Evolutionary conservation across 2,888 invertebrate species (phyloP), one percentile per base, ranked within the genome.

Genomic region (Polylopha cassiicola): DNA sequence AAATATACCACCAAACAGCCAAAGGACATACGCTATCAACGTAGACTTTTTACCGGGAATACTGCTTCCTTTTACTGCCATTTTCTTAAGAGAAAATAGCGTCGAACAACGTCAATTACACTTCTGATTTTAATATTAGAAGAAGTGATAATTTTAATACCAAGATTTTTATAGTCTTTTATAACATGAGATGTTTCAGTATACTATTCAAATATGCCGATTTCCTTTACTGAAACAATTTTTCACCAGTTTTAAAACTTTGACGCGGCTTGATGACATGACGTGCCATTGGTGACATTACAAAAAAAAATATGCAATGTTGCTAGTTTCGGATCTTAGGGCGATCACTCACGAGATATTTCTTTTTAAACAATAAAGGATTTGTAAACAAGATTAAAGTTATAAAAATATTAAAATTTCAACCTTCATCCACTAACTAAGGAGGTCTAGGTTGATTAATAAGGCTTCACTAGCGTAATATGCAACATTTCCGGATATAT

Each of bases 1-100:
- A 53, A 95, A 91, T 55, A 94, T 75, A 3, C 98, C 98, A 9
- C 95, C 95, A 51, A 95, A 88, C 0, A 96, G 61, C 97, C 97
- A 98, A 22, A 92, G 78, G 1, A 97, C 43, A 65, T 97, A 98
- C 0, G 98, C 90, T 58, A 89, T 65, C 31, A 91, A 63, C 5
- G 90, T 68, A 1, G 90, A 91, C 63, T 91, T 92, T 47, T 75
- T 58, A 27, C 51, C 46, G 4, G 51, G 44, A 60, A 65, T 62
- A 46, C 34, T 55, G 32, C 43, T 44, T 32, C 42, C 47, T 48
- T 51, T 60, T 32, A 43, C 42, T 43, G 51, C 49, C 62, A 66
- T 66, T 52, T 46, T 46, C 20, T 8, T 23, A n/a, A 24, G 17
- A 13, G 10, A 32, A 18, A 33, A 20, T 22, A n/a, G 24, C 21